These are phyloP conservation scores for Scophthalmus maximus DNA, from an alignment of 2,113 vertebrate genomes.

Conservation along the genomic window DNA sequence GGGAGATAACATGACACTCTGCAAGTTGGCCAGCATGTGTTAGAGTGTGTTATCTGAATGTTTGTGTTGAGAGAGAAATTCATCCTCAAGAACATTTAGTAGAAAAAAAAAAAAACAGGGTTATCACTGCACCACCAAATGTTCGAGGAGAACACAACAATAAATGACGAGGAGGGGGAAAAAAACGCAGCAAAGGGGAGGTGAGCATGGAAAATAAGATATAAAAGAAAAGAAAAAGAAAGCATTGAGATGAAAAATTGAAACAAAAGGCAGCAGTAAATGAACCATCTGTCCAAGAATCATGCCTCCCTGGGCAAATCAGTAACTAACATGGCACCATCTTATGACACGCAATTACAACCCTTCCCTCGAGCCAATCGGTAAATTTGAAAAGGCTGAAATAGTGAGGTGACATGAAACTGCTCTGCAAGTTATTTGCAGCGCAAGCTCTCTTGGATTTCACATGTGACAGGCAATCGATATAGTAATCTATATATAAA, in stretches of 20 bases:
- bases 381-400: constrained; percentile 14
- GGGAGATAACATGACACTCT: constrained; percentile 29
- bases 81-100: neutral
- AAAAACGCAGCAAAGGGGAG: neutral
- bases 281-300: neutral
- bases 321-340: neutral
- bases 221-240: neutral
- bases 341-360: neutral
- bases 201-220: neutral
- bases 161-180: neutral
- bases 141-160: neutral
- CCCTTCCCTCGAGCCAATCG: constrained; percentile 1
- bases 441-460: neutral
- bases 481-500: constrained; percentile 5
- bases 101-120: neutral
- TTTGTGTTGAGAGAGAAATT: neutral
- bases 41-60: constrained; percentile 20
- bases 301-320: neutral
- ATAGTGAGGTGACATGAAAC: neutral
- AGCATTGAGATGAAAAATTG: constrained; percentile 20
- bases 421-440: neutral
- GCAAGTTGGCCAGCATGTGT: constrained; percentile 6
- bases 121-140: neutral
- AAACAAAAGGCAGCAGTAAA: constrained; percentile 17
- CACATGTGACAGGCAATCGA: neutral